These are phyloP conservation scores for Prolemur simus DNA, from an alignment of 2,113 vertebrate species.

Conservation along the genomic window DNA sequence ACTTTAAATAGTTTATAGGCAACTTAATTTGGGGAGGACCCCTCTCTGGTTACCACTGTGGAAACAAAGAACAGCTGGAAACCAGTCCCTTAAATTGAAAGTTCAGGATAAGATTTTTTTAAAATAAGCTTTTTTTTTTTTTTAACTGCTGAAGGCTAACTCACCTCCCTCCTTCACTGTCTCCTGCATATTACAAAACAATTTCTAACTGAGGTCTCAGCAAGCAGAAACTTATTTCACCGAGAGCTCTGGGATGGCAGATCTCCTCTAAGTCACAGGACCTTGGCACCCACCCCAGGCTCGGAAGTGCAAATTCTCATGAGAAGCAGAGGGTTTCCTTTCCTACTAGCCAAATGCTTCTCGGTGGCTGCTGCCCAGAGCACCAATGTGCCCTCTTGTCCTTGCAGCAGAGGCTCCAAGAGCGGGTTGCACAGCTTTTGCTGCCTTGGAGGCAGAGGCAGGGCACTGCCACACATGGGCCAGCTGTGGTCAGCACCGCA, in stretches of 20 bases:
- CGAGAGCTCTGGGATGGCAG: not conserved
- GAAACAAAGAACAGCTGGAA: not conserved
- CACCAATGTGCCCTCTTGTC: not conserved
- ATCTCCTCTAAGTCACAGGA: not conserved
- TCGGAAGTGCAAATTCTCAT: not conserved
- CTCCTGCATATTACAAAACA: not conserved
- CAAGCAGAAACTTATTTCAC: not conserved
- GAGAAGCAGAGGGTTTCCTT: not conserved
- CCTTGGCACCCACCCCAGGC: not conserved
- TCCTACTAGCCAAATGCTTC: fast-evolving
- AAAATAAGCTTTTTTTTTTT: not conserved
- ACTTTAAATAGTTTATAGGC: not conserved
- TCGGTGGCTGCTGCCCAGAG: not conserved
- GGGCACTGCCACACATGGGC: not conserved
- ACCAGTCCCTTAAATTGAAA: not conserved
- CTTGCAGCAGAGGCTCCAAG: not conserved
- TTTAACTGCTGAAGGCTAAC: not conserved
- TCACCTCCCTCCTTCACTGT: not conserved
- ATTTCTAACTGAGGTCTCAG: not conserved
- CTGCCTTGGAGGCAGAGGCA: not conserved
- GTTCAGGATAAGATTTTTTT: not conserved
- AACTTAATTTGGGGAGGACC: not conserved
- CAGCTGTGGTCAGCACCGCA: not conserved
- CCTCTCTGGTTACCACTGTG: not conserved
- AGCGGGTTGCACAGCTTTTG: not conserved